Evolutionary conservation across 2,888 invertebrate genomes (phyloP).

Genomic region (Melipona bicolor): DNA sequence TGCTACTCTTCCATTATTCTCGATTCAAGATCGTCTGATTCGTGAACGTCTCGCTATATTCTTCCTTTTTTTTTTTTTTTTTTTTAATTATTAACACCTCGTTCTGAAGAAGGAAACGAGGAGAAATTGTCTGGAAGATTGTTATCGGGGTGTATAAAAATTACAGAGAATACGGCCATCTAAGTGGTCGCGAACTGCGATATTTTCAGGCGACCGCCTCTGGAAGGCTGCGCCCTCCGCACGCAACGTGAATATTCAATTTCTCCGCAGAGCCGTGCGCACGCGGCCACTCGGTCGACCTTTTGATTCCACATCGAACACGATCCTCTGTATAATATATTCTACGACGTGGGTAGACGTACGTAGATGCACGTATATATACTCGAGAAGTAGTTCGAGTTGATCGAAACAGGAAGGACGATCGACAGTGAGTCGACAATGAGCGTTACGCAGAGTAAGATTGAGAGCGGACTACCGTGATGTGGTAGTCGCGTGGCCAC

Average conservation of each 20-base stretch:
- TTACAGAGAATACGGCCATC: conserved; percentile 33
- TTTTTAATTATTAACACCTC: not conserved
- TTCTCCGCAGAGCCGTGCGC: conserved; percentile 27
- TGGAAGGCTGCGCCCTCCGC: conserved; percentile 29
- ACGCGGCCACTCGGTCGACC: not conserved
- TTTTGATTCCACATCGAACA: conserved; percentile 17
- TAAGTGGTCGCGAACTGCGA: conserved; percentile 20
- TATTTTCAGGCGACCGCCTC: conserved; percentile 31
- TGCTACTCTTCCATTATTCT: not conserved
- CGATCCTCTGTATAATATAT: not conserved
- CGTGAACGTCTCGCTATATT: not conserved
- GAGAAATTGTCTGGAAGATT: conserved; percentile 26
- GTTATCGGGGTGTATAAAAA: conserved; percentile 25
- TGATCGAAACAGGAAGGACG: not conserved
- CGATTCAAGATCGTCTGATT: too few relatives aligned
- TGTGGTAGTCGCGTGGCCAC: not conserved
- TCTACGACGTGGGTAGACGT: too few relatives aligned
- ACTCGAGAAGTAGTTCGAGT: accelerated
- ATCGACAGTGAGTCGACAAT: too few relatives aligned
- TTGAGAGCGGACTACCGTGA: not conserved
- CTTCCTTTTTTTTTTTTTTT: too few relatives aligned
- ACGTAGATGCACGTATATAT: too few relatives aligned
- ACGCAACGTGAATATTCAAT: conserved; percentile 66
- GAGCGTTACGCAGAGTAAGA: not conserved
- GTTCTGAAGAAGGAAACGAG: not conserved